phyloP scores from a whole-genome alignment of 2,888 invertebrate genomes.

The Oxytorus armatus region DNA sequence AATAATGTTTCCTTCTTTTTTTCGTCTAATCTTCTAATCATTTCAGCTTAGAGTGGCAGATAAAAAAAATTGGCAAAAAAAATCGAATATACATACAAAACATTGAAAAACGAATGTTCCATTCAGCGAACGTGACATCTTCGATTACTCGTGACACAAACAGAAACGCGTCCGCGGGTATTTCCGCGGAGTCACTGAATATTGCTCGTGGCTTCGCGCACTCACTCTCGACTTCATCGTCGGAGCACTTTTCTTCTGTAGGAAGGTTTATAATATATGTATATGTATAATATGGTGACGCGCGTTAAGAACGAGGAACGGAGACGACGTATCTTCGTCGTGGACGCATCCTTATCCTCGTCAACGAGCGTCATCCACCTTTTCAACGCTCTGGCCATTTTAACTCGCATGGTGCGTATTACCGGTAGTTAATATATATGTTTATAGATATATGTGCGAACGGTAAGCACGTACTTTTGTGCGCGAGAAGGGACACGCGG shows the following conservation, averaged over 20 bases:
- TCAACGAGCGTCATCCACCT: constrained; percentile 46
- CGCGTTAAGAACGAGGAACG: constrained; percentile 3
- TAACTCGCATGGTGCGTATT: constrained; percentile 27
- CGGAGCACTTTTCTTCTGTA: constrained; percentile 5
- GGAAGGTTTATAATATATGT: too few relatives aligned
- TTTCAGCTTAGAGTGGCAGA: too few relatives aligned
- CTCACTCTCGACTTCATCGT: constrained; percentile 31
- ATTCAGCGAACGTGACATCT: constrained; percentile 36
- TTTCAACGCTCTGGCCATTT: constrained; percentile 42
- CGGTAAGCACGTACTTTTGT: constrained; percentile 53
- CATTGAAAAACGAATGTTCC: constrained; percentile 46
- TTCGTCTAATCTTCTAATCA: too few relatives aligned
- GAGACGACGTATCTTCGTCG: constrained; percentile 9
- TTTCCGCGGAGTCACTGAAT: constrained; percentile 50
- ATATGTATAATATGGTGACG: constrained; percentile 5
- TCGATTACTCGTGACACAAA: constrained; percentile 52
- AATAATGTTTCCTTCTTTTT: too few relatives aligned
- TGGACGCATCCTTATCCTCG: constrained; percentile 51
- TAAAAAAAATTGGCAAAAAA: constrained; percentile 7
- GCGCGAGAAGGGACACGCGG: constrained; percentile 41
- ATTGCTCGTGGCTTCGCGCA: constrained; percentile 13
- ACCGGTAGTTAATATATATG: constrained; percentile 20
- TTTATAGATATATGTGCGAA: constrained; percentile 13
- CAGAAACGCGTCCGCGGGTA: constrained; percentile 42
- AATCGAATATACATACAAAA: constrained; percentile 51